Base-by-base conservation (phyloP, 2,888 invertebrate species). In the Sesamia inferens region DNA sequence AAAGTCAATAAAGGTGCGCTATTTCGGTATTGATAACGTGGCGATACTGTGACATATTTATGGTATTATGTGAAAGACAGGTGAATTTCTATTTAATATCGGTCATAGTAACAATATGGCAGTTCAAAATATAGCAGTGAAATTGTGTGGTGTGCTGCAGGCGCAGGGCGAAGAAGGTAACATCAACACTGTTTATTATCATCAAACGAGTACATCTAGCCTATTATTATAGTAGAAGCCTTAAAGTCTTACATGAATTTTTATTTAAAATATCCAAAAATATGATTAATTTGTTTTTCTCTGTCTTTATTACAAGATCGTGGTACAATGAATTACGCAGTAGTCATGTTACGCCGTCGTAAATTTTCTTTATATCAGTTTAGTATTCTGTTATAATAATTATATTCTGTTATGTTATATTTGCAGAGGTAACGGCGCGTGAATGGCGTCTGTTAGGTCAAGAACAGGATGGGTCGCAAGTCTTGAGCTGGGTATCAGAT, bases 391-490 rank as follows among this genome's bases (percentile, higher is more conserved):
- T 57, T 64, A 61, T 65, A 39, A 19, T 31, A n/a, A n/a, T n/a
- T n/a, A 31, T 31, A 31, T 31, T 31, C 31, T 31, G 31, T 31
- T 31, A 31, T 31, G 31, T 70, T 65, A 48, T 19, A n/a, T 58
- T 93, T 94, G 55, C 92, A 97, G 97, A 96, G 82, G 92, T 96
- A 80, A 97, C 97, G 90, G 97, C 97, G 0, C 97, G 97, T 83
- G 98, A 98, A 95, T 98, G 98, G 98, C 97, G 98, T 74, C 95
- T 98, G 71, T 93, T 98, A 82, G 98, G 98, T 0, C 98, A 98
- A 92, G 98, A 98, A 90, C 97, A 97, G 91, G 97, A 98, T 91
- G 98, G 98, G 5, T 97, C 97, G 0, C 96, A 98, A 88, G 91
- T 98, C 47, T 96, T 98, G 51, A 97, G 97, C 44, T 98, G 98